Base-by-base conservation (phyloP, 2,888 invertebrate species). In the Drosophila ezoana region DNA sequence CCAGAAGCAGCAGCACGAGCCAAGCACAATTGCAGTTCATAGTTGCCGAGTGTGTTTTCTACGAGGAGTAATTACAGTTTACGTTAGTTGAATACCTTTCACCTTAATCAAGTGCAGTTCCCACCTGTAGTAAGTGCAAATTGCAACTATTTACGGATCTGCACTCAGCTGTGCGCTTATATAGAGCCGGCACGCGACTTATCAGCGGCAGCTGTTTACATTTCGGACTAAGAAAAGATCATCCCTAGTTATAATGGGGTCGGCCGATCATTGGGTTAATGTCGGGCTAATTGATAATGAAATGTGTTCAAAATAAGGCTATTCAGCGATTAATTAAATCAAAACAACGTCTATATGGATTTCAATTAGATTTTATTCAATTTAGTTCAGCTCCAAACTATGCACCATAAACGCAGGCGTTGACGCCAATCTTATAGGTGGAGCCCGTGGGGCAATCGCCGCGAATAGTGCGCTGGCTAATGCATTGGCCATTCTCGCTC, bases 401-500 rank as follows among this genome's bases (percentile, higher is more conserved):
- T 16, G 23, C 28, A 5, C 43, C 20, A 10, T 85, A 82, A 16
- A 91, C 90, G 71, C 92, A 92, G 54, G 87, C 90, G 72, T 92
- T 91, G 6, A 85, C 49, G 13, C 76, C 89, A 5, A 78, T 1
- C 35, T 76, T 81, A 47, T 88, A 91, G 57, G 63, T 51, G 3
- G 91, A 92, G 3, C 76, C 71, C 0, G n/a, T 1, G 9, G 92
- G 91, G 49, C 92, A 92, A 16, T 84, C 84, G 11, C 92, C 92
- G 32, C 68, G 87, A 58, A 92, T 81, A 47, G 90, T 81, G n/a
- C 92, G 90, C 1, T 86, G 61, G 0, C 77, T 33, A 0, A 80
- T 66, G 59, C 92, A 92, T 3, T 56, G 23, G 3, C 52, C 65
- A 1, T 66, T 63, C 1, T 78, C 71, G 10, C 60, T 63, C 32